Percentiles rank a stretch among this genome's conserved stretches.
Conservation (phyloP, 2,797 vertebrate genomes). For the Pseudochaenichthys georgianus region DNA sequence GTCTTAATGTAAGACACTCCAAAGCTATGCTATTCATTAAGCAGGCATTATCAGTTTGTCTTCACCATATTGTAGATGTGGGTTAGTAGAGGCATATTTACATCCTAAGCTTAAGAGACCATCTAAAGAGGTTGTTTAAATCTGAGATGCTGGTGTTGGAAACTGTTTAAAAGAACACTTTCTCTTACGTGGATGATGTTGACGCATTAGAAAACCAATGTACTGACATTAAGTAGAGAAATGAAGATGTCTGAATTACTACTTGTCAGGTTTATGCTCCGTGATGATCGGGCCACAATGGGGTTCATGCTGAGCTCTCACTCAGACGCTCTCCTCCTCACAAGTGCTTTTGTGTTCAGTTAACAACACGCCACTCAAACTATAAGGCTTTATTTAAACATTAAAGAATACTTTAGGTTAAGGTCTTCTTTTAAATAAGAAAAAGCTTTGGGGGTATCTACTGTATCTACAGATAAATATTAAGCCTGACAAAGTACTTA, state of each 20-base stretch:
- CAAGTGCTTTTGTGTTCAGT: slow-evolving; percentile 53
- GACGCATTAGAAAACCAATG: not conserved
- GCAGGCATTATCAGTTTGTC: not conserved
- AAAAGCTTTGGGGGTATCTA: too few species aligned
- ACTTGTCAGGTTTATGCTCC: slow-evolving; percentile 5
- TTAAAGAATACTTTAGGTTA: too few species aligned
- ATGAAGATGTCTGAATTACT: slow-evolving; percentile 19
- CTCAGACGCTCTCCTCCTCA: slow-evolving; percentile 31
- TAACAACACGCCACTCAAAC: slow-evolving; percentile 21
- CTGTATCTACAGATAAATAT: too few species aligned
- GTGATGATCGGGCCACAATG: slow-evolving; percentile 32
- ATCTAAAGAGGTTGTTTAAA: not conserved
- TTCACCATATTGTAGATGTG: not conserved
- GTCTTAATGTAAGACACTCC: not conserved
- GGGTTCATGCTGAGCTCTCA: slow-evolving; percentile 39
- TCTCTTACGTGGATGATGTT: not conserved
- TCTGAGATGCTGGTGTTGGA: too few species aligned
- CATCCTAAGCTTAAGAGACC: not conserved
- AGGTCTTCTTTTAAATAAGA: too few species aligned
- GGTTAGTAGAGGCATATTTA: not conserved
- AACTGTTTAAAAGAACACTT: too few species aligned
- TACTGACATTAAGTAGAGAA: slow-evolving; percentile 9
- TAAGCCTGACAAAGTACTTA: too few species aligned
- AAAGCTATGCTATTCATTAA: not conserved
- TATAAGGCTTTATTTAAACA: too few species aligned